A percentile compares a stretch with the other conserved stretches of the same genome.
Evolutionary conservation across 2,797 vertebrate genomes (phyloP).

Genomic region (Capromys pilorides): DNA sequence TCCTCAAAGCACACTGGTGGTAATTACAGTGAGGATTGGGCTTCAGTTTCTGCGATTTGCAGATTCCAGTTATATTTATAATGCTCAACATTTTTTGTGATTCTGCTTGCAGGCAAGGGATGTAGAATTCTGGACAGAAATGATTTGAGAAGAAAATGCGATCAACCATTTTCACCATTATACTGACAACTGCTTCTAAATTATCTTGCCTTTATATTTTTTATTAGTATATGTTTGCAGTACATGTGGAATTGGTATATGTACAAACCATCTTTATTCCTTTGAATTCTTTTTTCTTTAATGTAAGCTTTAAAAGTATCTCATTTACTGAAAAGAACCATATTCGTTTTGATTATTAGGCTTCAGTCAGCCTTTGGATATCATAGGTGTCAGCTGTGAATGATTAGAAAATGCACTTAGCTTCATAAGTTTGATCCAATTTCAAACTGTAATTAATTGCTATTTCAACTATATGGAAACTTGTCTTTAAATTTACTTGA

Average conservation of each 20-base stretch:
- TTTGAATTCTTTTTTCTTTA: background rate
- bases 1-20: background rate
- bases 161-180: background rate
- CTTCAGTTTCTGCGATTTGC: background rate
- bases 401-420: background rate
- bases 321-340: background rate
- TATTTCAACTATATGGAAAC: background rate
- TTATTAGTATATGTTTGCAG: background rate
- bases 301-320: background rate
- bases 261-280: background rate
- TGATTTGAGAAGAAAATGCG: background rate
- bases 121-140: background rate
- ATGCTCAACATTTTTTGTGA: background rate
- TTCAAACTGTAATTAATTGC: background rate
- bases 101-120: background rate
- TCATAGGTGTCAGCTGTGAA: background rate
- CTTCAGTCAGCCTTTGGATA: background rate
- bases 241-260: background rate
- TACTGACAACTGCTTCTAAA: background rate
- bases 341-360: background rate
- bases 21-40: background rate
- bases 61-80: background rate
- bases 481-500: background rate
- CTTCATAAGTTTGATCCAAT: background rate
- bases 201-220: background rate